Base-by-base conservation (phyloP, 2,888 invertebrate species). In the Platycnemis pennipes region DNA sequence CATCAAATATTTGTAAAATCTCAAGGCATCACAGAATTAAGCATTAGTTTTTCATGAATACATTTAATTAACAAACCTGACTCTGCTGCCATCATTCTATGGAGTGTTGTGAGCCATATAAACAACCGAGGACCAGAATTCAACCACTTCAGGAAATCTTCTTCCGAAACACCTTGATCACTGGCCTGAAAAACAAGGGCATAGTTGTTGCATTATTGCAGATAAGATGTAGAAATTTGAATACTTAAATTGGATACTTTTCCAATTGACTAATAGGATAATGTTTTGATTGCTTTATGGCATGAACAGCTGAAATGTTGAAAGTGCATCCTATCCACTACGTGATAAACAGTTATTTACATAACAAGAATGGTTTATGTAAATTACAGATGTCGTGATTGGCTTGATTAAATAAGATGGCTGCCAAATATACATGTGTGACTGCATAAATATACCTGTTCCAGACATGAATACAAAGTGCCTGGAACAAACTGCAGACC, bases 391-490 rank as follows among this genome's bases (percentile, higher is more conserved):
- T 22, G 26, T 22, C 5, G 26, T n/a, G n/a, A n/a, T n/a, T n/a
- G n/a, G n/a, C n/a, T n/a, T n/a, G n/a, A n/a, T n/a, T n/a, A n/a
- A n/a, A n/a, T n/a, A n/a, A n/a, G n/a, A n/a, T n/a, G n/a, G n/a
- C n/a, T n/a, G n/a, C n/a, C n/a, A n/a, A n/a, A n/a, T n/a, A n/a
- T n/a, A n/a, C n/a, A n/a, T n/a, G n/a, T n/a, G n/a, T 49, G 8
- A 49, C 7, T 49, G 49, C 7, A 49, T 49, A 63, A 7, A 63
- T n/a, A 63, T 96, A 98, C 98, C 97, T 98, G 97, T 95, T 97
- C 97, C 96, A 98, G 98, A 96, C 98, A 98, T 95, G 97, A 97
- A 95, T 98, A 98, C 94, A 98, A 97, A 95, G 98, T 98, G 31
- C 97, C 96, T 95, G 97, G 97, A 44, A 98, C 97, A 94, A 97